Evolutionary conservation across 2,113 vertebrate species (phyloP).

Genomic region (Neopipo cinnamomea): DNA sequence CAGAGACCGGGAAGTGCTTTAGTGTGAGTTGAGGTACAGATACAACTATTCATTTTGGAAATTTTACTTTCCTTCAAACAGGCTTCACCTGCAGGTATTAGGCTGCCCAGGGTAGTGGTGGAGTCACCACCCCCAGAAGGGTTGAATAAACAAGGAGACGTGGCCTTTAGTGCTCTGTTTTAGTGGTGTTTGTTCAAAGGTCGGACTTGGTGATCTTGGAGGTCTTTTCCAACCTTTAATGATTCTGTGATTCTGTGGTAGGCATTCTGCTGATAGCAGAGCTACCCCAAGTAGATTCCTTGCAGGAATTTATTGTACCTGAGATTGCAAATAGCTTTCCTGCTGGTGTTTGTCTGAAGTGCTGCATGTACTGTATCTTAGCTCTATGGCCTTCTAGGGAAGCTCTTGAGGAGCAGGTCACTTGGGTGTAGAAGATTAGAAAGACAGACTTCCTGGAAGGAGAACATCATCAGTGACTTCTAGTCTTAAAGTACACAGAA

Average conservation of each 20-base stretch:
- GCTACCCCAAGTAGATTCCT: background rate
- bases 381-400: background rate
- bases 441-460: background rate
- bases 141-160: background rate
- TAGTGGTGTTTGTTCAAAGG: background rate
- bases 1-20: background rate
- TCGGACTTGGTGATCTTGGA: background rate
- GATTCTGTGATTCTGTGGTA: fast-evolving
- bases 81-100: background rate
- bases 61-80: background rate
- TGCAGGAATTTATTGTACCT: background rate
- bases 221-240: background rate
- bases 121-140: background rate
- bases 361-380: background rate
- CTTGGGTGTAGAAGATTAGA: background rate
- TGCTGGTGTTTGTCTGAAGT: background rate
- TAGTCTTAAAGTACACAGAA: background rate
- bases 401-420: background rate
- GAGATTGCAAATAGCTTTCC: background rate
- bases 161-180: background rate
- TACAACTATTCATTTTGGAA: background rate
- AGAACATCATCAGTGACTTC: background rate
- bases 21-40: background rate
- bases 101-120: background rate
- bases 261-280: background rate